These are phyloP conservation scores for Aurelia sp. DNA, from an alignment of 30 jellyfish, hydroid and myxozoan genomes.

Conservation along the genomic window DNA sequence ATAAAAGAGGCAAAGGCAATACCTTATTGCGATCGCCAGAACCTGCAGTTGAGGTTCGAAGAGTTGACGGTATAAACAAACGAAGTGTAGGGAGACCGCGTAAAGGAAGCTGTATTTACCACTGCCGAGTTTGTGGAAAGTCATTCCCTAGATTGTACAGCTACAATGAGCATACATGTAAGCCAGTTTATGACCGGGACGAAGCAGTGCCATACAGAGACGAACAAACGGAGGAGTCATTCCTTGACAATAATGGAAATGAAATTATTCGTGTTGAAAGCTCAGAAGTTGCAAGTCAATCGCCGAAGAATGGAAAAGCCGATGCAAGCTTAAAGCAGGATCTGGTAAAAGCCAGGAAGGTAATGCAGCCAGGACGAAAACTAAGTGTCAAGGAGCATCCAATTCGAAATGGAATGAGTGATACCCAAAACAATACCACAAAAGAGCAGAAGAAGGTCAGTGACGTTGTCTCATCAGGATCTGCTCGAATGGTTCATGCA, in stretches of 20 bases:
- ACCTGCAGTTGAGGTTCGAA: not conserved
- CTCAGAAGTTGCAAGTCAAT: not conserved
- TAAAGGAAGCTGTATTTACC: constrained; percentile 55
- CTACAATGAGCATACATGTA: constrained; percentile 52
- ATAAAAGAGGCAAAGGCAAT: not conserved
- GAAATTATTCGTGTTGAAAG: not conserved
- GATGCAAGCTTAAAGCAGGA: not conserved
- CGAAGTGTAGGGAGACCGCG: constrained; percentile 7
- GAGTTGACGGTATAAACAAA: not conserved
- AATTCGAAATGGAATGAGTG: no score
- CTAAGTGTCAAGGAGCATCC: not conserved
- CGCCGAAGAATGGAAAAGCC: not conserved
- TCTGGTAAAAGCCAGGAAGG: not conserved
- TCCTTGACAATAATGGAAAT: not conserved
- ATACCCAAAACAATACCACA: not conserved
- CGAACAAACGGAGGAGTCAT: not conserved
- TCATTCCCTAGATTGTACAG: constrained; percentile 52
- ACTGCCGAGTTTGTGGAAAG: constrained; percentile 58
- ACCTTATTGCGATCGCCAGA: not conserved
- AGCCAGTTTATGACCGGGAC: not conserved
- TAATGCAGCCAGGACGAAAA: not conserved
- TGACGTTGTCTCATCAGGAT: no score
- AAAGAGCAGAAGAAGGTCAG: not conserved
- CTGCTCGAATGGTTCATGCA: no score
- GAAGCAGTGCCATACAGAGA: not conserved